phyloP scores from a whole-genome alignment of 2,113 vertebrate genomes.

The Platysternon megacephalum region DNA sequence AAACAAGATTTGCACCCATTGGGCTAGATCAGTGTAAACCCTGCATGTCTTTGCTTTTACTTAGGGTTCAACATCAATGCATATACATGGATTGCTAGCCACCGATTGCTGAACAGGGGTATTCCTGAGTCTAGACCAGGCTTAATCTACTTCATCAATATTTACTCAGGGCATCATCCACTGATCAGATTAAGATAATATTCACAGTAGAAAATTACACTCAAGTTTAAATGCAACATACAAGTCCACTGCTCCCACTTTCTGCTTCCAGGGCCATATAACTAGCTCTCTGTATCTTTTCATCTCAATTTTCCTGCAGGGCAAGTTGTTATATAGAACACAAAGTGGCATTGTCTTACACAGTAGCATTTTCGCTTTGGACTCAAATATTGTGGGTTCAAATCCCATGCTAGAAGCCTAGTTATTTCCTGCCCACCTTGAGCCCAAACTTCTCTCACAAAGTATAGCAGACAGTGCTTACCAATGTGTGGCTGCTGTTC shows the following conservation, averaged over 20 bases:
- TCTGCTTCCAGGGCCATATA: background rate
- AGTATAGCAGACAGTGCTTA: background rate
- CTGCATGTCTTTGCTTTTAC: background rate
- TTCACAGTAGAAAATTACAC: background rate
- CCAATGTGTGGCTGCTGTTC: background rate
- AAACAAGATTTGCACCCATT: background rate
- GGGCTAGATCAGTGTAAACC: rapidly evolving
- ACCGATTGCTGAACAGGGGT: background rate
- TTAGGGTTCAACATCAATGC: background rate
- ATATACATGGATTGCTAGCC: background rate
- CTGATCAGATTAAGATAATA: background rate
- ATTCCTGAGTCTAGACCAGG: background rate
- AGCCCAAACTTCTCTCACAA: background rate
- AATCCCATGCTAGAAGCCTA: background rate
- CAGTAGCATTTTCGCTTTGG: background rate
- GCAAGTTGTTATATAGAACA: background rate
- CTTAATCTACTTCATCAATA: background rate
- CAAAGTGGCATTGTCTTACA: background rate
- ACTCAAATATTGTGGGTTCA: background rate
- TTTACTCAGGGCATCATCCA: too few relatives aligned
- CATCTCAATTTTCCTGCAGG: background rate
- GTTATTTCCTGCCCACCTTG: background rate
- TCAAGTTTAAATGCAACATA: background rate
- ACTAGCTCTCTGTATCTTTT: background rate
- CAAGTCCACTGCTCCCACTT: background rate